These are phyloP conservation scores for Caenorhabditis sulstoni DNA, from an alignment of 2,888 invertebrate species.

Conservation along the genomic window DNA sequence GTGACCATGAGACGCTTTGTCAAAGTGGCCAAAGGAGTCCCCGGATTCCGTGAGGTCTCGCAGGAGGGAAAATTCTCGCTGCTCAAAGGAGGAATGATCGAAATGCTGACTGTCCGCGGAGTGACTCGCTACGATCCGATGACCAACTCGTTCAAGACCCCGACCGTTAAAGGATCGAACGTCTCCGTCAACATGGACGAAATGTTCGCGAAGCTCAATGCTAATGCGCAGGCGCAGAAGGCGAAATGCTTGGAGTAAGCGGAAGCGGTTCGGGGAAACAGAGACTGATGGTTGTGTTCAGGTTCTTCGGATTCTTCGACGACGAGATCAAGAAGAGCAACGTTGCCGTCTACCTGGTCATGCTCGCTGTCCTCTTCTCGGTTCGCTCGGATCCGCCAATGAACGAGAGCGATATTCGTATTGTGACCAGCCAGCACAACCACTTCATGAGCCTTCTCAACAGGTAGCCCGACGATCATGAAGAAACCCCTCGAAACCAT, in stretches of 20 bases:
- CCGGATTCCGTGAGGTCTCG: slow-evolving; percentile 74
- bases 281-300: slow-evolving; percentile 21
- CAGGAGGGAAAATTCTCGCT: slow-evolving; percentile 79
- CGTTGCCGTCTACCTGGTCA: slow-evolving; percentile 74
- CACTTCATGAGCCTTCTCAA: slow-evolving; percentile 61
- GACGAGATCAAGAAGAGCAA: slow-evolving; percentile 75
- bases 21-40: slow-evolving; percentile 76
- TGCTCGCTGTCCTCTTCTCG: slow-evolving; percentile 74
- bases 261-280: not conserved
- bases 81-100: slow-evolving; percentile 78
- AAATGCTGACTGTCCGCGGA: slow-evolving; percentile 78
- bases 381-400: slow-evolving; percentile 61
- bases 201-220: slow-evolving; percentile 77
- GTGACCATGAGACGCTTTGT: slow-evolving; percentile 79
- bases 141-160: slow-evolving; percentile 72
- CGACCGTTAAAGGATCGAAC: slow-evolving; percentile 58
- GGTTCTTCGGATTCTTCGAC: slow-evolving; percentile 74
- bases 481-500: not conserved
- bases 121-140: slow-evolving; percentile 73
- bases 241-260: slow-evolving; percentile 71
- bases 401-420: slow-evolving; percentile 61
- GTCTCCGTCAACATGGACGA: slow-evolving; percentile 63
- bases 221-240: slow-evolving; percentile 68
- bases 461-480: slow-evolving; percentile 15
- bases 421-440: slow-evolving; percentile 49